These are phyloP conservation scores for Pipistrellus kuhlii DNA, from an alignment of 2,797 vertebrate genomes.

Conservation along the genomic window DNA sequence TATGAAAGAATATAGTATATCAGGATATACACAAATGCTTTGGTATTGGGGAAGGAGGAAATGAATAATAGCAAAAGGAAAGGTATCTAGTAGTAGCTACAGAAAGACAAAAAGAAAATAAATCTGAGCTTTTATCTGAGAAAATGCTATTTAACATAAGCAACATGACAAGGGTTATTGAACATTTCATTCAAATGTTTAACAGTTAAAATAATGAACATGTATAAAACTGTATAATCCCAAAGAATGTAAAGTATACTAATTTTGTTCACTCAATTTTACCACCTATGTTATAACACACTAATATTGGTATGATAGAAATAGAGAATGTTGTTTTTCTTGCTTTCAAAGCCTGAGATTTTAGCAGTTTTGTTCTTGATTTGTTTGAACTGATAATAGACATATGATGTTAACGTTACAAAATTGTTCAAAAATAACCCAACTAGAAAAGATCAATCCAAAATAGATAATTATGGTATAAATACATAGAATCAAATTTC, in stretches of 20 bases:
- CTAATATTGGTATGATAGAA: background rate
- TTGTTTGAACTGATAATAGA: conserved; percentile 35
- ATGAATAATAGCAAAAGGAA: background rate
- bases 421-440: conserved; percentile 34
- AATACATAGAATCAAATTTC: conserved; percentile 19
- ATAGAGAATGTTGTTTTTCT: background rate
- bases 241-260: background rate
- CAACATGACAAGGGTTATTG: background rate
- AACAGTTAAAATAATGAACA: conserved; percentile 52
- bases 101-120: conserved; percentile 22
- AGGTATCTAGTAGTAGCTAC: background rate
- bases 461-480: conserved; percentile 42
- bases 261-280: conserved; percentile 36
- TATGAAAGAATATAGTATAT: background rate
- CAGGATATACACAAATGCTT: background rate
- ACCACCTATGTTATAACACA: background rate
- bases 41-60: background rate
- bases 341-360: conserved; percentile 55
- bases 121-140: conserved; percentile 23
- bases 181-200: conserved; percentile 20
- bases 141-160: conserved; percentile 42
- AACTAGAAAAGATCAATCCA: conserved; percentile 38
- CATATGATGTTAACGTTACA: conserved; percentile 19
- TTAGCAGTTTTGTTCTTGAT: conserved; percentile 34
- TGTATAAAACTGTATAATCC: conserved; percentile 22